Base-by-base conservation (phyloP, 2,797 vertebrate species). In the Manis crassicaudata region DNA sequence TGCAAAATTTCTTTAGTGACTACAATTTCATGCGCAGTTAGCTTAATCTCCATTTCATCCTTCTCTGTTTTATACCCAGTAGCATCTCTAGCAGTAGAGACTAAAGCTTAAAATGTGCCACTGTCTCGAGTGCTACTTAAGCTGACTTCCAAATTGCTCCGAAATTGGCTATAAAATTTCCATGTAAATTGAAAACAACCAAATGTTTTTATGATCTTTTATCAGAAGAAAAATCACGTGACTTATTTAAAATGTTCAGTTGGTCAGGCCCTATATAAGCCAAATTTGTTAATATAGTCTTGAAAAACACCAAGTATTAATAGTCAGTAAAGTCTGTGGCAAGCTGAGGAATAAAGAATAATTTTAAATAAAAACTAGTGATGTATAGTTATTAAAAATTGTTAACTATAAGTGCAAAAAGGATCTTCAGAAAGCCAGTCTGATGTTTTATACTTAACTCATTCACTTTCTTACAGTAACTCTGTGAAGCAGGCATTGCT, bases 1-100 rank as follows among this genome's bases (percentile, higher is more conserved):
- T 96, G 97, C 96, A 97, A 98, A 98, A 98, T 98, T 97, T 98
- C 97, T 98, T 97, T 97, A 98, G 97, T 67, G 90, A 97, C 97
- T 98, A 98, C 97, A 98, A 98, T 99, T 99, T 98, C 98, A 98
- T 0, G 82, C 98, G 97, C 97, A 98, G 98, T 98, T 98, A 98
- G 96, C 77, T 98, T 98, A 97, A 97, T 97, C 96, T 98, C 98
- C 97, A 98, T 97, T 98, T 97, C 98, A 98, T 98, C 96, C 96
- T 97, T 98, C 37, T 97, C 65, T 50, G 65, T 98, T 98, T 98
- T 97, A 98, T 91, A 98, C 88, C 93, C 81, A 98, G 92, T 90
- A 98, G 89, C 43, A 90, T 72, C 50, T 77, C 50, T 52, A 54
- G 20, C n/a, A 54, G 50, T 14, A 76, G 97, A 98, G 96, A 93